phyloP scores from a whole-genome alignment of 2,888 invertebrate genomes.

The Incurvaria masculella region DNA sequence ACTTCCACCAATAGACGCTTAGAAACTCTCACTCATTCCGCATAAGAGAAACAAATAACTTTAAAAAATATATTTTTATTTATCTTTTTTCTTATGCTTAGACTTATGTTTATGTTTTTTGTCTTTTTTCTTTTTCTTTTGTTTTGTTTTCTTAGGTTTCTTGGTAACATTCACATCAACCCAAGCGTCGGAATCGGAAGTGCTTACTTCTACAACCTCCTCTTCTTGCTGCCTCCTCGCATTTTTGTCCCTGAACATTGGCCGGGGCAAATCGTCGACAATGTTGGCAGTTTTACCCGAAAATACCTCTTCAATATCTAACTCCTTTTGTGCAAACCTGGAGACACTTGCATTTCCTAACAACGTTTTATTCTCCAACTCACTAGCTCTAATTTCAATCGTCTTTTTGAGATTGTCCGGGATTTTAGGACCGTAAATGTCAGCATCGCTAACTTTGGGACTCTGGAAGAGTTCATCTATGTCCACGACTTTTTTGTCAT shows the following conservation, averaged over 20 bases:
- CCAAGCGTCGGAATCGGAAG: constrained; percentile 47
- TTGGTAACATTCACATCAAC: constrained; percentile 39
- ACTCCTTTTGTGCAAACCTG: neutral
- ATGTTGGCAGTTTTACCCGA: constrained; percentile 20
- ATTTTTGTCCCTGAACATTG: neutral
- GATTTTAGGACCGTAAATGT: constrained; percentile 58
- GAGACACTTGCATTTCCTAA: neutral
- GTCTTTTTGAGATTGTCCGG: constrained; percentile 43
- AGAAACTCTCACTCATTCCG: too few species aligned
- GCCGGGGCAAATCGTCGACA: constrained; percentile 13
- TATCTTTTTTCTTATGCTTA: constrained; percentile 42
- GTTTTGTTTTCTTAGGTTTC: constrained; percentile 27
- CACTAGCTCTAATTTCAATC: constrained; percentile 18
- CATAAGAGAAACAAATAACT: neutral
- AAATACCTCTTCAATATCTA: constrained; percentile 1
- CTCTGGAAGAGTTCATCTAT: constrained; percentile 5
- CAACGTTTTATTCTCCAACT: neutral
- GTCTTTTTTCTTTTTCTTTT: constrained; percentile 43
- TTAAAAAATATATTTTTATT: constrained; percentile 17
- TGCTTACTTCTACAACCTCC: constrained; percentile 19
- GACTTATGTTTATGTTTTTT: constrained; percentile 36
- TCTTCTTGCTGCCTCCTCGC: constrained; percentile 20
- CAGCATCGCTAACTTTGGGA: constrained; percentile 15
- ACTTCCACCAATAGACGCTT: too few species aligned
- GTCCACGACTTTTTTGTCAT: constrained; percentile 5